Conservation (phyloP, 2,113 vertebrate genomes). For the Psephotus haematonotus region DNA sequence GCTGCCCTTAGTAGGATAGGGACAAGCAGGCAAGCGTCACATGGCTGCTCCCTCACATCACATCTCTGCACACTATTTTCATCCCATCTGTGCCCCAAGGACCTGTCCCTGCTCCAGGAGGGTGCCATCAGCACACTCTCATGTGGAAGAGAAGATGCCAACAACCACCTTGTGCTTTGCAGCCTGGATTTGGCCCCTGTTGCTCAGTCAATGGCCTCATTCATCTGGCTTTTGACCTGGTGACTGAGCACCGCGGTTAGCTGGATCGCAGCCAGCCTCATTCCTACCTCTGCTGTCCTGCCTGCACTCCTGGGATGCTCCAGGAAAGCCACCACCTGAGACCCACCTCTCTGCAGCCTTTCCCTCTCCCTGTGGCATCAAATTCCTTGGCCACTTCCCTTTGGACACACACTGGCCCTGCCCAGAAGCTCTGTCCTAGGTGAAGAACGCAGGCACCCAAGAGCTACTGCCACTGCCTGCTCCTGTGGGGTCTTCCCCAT, state of each 20-base stretch:
- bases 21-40: not conserved
- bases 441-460: not conserved
- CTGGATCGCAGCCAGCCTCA: not conserved
- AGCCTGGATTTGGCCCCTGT: not conserved
- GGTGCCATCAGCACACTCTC: not conserved
- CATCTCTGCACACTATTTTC: not conserved
- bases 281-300: not conserved
- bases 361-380: not conserved
- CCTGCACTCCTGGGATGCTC: not conserved
- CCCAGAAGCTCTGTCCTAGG: not conserved
- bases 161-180: not conserved
- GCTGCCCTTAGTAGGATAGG: not conserved
- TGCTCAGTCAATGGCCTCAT: not conserved
- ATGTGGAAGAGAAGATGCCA: not conserved
- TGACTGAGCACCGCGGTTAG: not conserved
- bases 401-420: not conserved
- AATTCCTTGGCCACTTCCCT: not conserved
- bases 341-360: slow-evolving; percentile 4
- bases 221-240: not conserved
- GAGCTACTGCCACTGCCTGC: not conserved
- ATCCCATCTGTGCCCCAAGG: not conserved
- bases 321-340: not conserved
- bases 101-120: not conserved
- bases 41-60: not conserved
- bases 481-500: not conserved